phyloP scores from a whole-genome alignment of 1,140 invertebrate genomes.

The Dryas iulia region DNA sequence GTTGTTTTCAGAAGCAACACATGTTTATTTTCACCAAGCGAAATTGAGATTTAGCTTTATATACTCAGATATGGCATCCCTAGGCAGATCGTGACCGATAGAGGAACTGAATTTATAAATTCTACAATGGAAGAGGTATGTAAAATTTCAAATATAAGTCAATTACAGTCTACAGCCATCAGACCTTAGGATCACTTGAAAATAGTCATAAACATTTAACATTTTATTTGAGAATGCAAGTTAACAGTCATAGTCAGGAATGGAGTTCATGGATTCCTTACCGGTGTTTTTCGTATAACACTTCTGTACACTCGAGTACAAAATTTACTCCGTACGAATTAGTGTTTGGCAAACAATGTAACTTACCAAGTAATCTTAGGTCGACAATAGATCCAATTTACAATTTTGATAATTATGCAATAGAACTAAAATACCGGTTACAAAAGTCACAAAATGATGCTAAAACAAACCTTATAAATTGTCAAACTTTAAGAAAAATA shows the following conservation, averaged over 20 bases:
- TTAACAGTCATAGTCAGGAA: constrained; percentile 10
- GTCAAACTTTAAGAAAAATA: constrained; percentile 16
- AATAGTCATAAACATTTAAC: constrained; percentile 1
- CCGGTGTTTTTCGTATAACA: no score
- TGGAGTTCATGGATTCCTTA: constrained; percentile 20
- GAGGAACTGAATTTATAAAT: constrained; percentile 20
- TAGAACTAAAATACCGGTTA: constrained; percentile 16
- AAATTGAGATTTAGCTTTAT: no score
- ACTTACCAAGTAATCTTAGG: constrained; percentile 11
- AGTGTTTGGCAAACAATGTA: constrained; percentile 1
- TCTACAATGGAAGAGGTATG: constrained; percentile 14
- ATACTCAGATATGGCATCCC: constrained; percentile 33
- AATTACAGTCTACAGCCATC: constrained; percentile 11
- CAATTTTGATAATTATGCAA: neutral
- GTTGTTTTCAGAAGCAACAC: no score
- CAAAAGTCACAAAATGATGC: constrained; percentile 2
- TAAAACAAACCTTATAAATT: constrained; percentile 17
- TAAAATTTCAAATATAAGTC: constrained; percentile 16
- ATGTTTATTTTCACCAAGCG: no score
- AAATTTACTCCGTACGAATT: constrained; percentile 10
- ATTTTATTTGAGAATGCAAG: constrained; percentile 15
- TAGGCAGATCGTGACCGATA: constrained; percentile 3
- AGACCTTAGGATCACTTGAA: constrained; percentile 20
- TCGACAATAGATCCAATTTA: constrained; percentile 13
- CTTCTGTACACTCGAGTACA: constrained; percentile 14